A percentile compares a stretch with the other conserved stretches of the same genome.
Evolutionary conservation across 53 echinoderm and acorn worm species (phyloP).

Genomic region (Holothuria scabra): DNA sequence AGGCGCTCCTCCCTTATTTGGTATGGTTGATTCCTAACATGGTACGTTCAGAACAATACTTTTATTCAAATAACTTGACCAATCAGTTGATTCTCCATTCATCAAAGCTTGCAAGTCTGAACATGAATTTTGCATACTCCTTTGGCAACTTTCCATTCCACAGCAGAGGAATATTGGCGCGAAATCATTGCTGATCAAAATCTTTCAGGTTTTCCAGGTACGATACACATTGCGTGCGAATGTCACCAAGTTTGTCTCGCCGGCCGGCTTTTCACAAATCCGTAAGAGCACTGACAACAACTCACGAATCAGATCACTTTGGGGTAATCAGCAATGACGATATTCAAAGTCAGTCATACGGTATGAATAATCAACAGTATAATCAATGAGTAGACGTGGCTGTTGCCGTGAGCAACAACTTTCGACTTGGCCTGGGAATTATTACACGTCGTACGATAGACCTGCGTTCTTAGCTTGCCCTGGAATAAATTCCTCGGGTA

Average conservation of each 20-base stretch:
- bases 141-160: conserved; percentile 47
- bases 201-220: conserved; percentile 30
- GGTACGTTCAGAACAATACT: conserved; percentile 49
- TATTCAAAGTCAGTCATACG: conserved; percentile 48
- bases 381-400: conserved; percentile 52
- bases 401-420: conserved; percentile 54
- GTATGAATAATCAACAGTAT: conserved; percentile 44
- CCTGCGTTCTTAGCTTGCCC: conserved; percentile 3
- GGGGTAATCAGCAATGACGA: conserved; percentile 51
- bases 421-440: conserved; percentile 49
- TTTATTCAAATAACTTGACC: conserved; percentile 52
- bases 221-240: conserved; percentile 42
- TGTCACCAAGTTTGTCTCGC: conserved; percentile 38
- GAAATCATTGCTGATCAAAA: conserved; percentile 42
- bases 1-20: conserved; percentile 42
- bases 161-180: conserved; percentile 38
- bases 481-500: conserved; percentile 17
- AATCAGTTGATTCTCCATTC: conserved; percentile 50
- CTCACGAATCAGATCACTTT: conserved; percentile 51
- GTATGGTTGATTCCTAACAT: conserved; percentile 36
- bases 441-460: conserved; percentile 51
- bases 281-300: conserved; percentile 55
- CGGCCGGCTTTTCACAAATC: conserved; percentile 55
- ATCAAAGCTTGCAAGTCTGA: conserved; percentile 49
- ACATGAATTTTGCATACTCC: conserved; percentile 42